Evolutionary conservation across 2,888 invertebrate species (phyloP), one percentile per base, ranked within the genome.

Genomic region (Brachylomia viminalis): DNA sequence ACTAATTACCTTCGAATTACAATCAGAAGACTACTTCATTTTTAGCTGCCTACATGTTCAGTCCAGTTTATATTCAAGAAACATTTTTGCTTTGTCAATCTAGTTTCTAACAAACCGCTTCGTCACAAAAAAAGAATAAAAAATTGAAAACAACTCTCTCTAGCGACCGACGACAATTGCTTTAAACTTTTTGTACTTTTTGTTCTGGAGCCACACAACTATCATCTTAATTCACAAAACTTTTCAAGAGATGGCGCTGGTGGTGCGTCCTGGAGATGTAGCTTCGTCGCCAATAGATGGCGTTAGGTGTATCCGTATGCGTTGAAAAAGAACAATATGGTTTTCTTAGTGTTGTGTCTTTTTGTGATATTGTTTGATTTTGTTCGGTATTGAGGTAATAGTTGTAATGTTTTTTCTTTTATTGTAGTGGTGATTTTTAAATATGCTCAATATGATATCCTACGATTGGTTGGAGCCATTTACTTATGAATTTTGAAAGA

Each of bases 131-230:
- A 92, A 92, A 91, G 90, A 88, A 90, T 90, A 91, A 92, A 92
- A 90, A 75, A 61, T 72, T 78, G 27, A 92, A 90, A 91, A 90
- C 89, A 94, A 92, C 95, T 87, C 95, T 91, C 94, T 95, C 96
- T 96, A 93, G 90, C 92, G 95, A 91, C 75, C 38, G 73, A 58
- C 72, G 33, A 67, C 52, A 81, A 86, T 88, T 90, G 84, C 89
- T 88, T 84, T 84, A 85, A 68, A 49, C 65, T 67, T 87, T 89
- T 91, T 92, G 90, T 89, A 88, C 84, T 88, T 90, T 90, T 88
- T 78, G 75, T 79, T 42, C 30, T 1, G 20, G 38, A 52, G 42
- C 23, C 7, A 10, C 23, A 1, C 15, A 5, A 6, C 27, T 10
- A 27, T 45, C 70, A 70, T 69, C 17, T 49, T 72, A 58, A 42